Conservation (phyloP, 2,888 invertebrate genomes). For the Scaptodrosophila latifasciaeformis region DNA sequence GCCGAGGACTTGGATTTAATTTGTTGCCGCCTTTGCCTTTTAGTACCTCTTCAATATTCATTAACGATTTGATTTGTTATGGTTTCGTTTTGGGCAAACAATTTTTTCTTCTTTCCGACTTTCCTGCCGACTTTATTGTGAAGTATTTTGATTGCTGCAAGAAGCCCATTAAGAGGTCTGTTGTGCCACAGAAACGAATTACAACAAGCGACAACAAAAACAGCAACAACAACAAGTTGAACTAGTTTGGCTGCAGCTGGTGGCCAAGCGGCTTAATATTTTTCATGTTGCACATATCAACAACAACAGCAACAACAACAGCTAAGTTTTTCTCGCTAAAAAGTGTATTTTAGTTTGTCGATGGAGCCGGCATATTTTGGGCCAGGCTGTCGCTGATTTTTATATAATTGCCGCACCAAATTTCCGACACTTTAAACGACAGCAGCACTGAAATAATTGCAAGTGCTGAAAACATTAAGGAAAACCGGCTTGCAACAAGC, state of each 20-base stretch:
- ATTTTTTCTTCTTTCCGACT: too few species aligned
- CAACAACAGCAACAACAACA: too few species aligned
- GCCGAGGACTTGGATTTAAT: too few species aligned
- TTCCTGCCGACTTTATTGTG: background rate
- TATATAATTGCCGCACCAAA: constrained; percentile 67
- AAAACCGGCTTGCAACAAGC: constrained; percentile 41
- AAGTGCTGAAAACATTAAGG: constrained; percentile 67
- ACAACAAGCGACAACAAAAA: constrained; percentile 10
- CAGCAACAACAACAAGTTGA: constrained; percentile 51
- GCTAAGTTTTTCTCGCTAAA: too few species aligned
- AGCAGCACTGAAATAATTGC: constrained; percentile 52
- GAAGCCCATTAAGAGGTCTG: background rate
- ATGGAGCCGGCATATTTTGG: constrained; percentile 53
- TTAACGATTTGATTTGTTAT: constrained; percentile 66
- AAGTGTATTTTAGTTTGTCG: constrained; percentile 9
- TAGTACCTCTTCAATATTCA: constrained; percentile 66
- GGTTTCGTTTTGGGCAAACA: constrained; percentile 52
- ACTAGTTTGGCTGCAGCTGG: constrained; percentile 60
- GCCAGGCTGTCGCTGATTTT: constrained; percentile 48
- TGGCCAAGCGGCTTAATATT: constrained; percentile 21
- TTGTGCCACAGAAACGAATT: constrained; percentile 43
- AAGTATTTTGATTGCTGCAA: background rate
- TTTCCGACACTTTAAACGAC: constrained; percentile 69
- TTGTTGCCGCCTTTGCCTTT: constrained; percentile 35
- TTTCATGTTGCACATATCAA: constrained; percentile 22